Percentiles rank a stretch among this genome's conserved stretches.
Conservation (phyloP, 2,888 invertebrate species). For the Horisme vitalbata region DNA sequence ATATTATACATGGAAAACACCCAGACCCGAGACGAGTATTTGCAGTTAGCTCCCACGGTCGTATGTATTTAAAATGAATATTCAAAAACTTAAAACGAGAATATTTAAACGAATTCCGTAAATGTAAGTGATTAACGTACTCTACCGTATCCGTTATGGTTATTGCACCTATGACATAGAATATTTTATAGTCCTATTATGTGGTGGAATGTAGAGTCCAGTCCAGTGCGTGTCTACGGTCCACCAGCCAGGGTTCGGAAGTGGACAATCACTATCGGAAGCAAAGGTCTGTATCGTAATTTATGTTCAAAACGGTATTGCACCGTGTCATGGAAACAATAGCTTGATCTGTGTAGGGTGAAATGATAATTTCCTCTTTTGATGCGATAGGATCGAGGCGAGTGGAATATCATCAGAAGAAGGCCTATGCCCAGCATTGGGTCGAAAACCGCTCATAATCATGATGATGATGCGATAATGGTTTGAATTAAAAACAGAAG, state of each 20-base stretch:
- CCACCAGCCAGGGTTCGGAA: conserved; percentile 59
- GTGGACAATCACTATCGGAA: conserved; percentile 68
- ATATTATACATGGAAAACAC: no score
- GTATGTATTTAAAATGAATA: conserved; percentile 15
- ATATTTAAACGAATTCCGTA: conserved; percentile 20
- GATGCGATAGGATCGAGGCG: no score
- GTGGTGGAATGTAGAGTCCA: conserved; percentile 51
- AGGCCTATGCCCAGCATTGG: no score
- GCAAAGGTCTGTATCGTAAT: conserved; percentile 51
- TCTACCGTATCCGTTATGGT: conserved; percentile 38
- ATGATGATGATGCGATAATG: no score
- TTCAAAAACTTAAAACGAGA: conserved; percentile 11
- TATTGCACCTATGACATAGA: conserved; percentile 32
- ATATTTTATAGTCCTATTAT: conserved; percentile 21
- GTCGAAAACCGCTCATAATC: no score
- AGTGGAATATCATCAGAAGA: no score
- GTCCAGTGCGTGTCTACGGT: conserved; percentile 43
- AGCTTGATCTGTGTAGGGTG: conserved; percentile 14
- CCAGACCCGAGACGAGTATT: no score
- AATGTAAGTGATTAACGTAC: conserved; percentile 24
- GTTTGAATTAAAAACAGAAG: no score
- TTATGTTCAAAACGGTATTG: conserved; percentile 53
- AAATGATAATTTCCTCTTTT: conserved; percentile 9
- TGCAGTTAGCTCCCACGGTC: conserved; percentile 19
- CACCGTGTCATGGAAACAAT: conserved; percentile 20